Evolutionary conservation across 2,888 invertebrate species (phyloP).

Genomic region (Ichneumoninae sp.): DNA sequence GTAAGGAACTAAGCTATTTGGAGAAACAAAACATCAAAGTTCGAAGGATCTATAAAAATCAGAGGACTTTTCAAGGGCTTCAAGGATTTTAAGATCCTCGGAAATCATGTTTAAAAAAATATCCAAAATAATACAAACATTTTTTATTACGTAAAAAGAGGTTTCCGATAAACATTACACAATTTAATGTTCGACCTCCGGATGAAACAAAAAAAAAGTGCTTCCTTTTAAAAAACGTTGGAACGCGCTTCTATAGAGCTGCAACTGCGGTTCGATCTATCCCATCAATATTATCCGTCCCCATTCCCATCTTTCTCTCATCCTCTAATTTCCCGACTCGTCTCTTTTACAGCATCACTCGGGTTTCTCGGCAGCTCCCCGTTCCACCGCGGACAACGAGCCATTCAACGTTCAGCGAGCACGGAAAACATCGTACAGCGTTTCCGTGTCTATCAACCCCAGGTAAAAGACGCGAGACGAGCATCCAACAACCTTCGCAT

Average conservation of each 20-base stretch:
- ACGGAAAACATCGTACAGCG: not conserved
- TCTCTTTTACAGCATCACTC: conserved; percentile 17
- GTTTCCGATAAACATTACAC: not conserved
- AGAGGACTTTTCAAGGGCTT: too few species aligned
- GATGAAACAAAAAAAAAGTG: too few species aligned
- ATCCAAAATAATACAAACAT: not conserved
- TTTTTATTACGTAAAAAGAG: not conserved
- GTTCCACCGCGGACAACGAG: not conserved
- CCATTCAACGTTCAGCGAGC: not conserved
- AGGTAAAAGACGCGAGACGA: conserved; percentile 15
- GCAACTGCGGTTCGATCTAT: conserved; percentile 1
- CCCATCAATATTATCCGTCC: conserved; percentile 14
- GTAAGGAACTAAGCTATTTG: too few species aligned
- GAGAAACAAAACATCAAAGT: too few species aligned
- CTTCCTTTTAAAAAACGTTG: not conserved
- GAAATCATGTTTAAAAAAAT: too few species aligned
- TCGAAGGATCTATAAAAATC: too few species aligned
- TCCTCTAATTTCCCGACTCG: conserved; percentile 5
- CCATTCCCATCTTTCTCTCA: conserved; percentile 9
- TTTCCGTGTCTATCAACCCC: not conserved
- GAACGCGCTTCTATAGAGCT: not conserved
- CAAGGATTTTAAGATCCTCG: too few species aligned
- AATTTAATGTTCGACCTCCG: not conserved
- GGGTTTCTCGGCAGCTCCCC: conserved; percentile 12
- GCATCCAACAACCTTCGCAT: conserved; percentile 3